Conservation (phyloP, 2,113 vertebrate species). For the Eleginops maclovinus region DNA sequence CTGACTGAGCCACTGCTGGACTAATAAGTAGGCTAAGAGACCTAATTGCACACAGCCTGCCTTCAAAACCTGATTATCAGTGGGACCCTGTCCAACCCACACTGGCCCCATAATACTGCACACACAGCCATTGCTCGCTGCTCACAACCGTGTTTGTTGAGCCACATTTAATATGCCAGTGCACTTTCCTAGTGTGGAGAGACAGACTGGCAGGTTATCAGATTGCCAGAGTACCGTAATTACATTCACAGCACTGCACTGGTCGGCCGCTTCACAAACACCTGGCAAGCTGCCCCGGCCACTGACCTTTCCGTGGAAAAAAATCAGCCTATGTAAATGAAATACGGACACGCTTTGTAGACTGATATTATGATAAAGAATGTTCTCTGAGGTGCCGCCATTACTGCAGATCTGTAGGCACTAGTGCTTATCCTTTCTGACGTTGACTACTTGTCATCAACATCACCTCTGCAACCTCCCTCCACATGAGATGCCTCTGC, state of each 20-base stretch:
- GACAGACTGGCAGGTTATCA: constrained; percentile 79
- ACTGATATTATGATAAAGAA: constrained; percentile 19
- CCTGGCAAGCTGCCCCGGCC: constrained; percentile 66
- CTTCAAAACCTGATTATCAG: constrained; percentile 4
- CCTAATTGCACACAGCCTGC: neutral
- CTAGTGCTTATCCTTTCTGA: neutral
- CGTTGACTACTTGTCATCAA: constrained; percentile 34
- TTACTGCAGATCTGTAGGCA: neutral
- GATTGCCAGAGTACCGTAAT: constrained; percentile 74
- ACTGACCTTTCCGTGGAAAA: constrained; percentile 70
- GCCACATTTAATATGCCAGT: constrained; percentile 71
- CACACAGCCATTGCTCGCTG: constrained; percentile 4
- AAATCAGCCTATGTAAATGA: constrained; percentile 46
- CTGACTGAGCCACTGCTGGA: too few relatives aligned
- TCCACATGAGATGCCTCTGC: constrained; percentile 47
- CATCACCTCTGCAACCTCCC: constrained; percentile 8
- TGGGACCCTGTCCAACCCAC: neutral
- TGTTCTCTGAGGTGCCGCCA: neutral
- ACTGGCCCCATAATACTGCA: neutral
- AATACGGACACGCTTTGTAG: constrained; percentile 13
- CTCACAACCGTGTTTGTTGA: constrained; percentile 58
- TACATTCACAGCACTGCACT: constrained; percentile 71
- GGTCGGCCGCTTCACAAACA: constrained; percentile 72
- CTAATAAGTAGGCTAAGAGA: too few relatives aligned
- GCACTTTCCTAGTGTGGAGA: constrained; percentile 71